Evolutionary conservation across 2,888 invertebrate species (phyloP).

Genomic region (Timema podura): DNA sequence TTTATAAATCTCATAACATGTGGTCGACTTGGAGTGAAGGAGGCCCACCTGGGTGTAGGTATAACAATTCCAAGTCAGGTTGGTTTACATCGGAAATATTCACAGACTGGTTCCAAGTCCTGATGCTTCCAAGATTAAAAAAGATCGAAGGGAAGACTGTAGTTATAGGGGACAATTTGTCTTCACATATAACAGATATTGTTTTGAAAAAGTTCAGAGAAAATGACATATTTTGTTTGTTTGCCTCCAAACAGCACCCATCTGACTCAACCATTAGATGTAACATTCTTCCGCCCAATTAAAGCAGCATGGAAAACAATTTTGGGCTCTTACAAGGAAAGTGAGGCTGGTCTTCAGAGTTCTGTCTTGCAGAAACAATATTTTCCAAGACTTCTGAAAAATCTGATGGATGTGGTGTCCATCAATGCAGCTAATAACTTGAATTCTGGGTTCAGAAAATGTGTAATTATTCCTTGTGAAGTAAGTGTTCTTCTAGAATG

Average conservation of each 20-base stretch:
- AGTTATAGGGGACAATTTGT: conserved; percentile 6
- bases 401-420: conserved; percentile 1
- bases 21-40: conserved; percentile 12
- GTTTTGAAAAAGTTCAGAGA: too few species aligned
- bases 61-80: not conserved
- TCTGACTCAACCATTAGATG: conserved; percentile 8
- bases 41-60: not conserved
- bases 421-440: conserved; percentile 3
- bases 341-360: not conserved
- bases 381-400: not conserved
- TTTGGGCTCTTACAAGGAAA: not conserved
- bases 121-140: conserved; percentile 1
- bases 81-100: conserved; percentile 11
- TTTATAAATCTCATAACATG: not conserved
- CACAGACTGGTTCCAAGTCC: not conserved
- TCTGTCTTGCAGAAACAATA: conserved; percentile 11
- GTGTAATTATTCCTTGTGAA: conserved; percentile 1
- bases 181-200: too few species aligned
- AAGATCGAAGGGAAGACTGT: not conserved
- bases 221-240: conserved; percentile 5
- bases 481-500: not conserved
- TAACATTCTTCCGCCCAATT: conserved; percentile 6
- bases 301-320: conserved; percentile 2
- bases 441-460: conserved; percentile 8
- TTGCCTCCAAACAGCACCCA: conserved; percentile 6